phyloP scores from a whole-genome alignment of 2,113 vertebrate species.

The Butorides virescens region DNA sequence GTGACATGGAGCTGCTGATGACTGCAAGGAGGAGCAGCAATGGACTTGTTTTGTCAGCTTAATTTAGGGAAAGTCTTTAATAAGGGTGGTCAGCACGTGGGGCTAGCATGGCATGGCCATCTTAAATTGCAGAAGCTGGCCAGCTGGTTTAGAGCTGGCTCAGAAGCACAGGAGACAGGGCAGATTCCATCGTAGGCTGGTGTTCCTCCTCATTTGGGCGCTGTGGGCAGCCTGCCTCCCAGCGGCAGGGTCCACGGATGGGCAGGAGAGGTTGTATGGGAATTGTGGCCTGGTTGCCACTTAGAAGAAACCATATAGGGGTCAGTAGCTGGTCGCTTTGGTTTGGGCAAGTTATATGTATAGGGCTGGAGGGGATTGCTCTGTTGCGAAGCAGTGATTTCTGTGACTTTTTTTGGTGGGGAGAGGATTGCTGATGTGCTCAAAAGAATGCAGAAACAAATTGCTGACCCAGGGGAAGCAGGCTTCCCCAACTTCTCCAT shows the following conservation, averaged over 20 bases:
- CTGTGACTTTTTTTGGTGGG: background rate
- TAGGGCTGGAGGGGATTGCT: background rate
- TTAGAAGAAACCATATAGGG: background rate
- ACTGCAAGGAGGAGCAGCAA: background rate
- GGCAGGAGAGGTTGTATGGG: background rate
- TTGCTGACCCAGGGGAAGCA: background rate
- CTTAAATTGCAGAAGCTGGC: background rate
- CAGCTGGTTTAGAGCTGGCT: background rate
- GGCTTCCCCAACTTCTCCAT: background rate
- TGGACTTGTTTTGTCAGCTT: background rate
- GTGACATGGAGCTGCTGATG: background rate
- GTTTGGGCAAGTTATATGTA: background rate
- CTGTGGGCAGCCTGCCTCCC: accelerated
- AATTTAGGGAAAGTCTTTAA: background rate
- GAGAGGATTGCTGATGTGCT: background rate
- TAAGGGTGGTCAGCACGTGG: background rate
- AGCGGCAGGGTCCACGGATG: background rate
- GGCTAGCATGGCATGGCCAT: background rate
- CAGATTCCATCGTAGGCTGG: background rate
- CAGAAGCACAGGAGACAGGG: background rate
- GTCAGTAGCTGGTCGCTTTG: background rate
- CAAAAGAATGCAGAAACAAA: background rate
- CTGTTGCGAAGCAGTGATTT: background rate
- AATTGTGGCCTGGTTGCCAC: background rate
- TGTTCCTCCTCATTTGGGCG: background rate